Evolutionary conservation across 2,888 invertebrate genomes (phyloP), one percentile per base, ranked within the genome.

Genomic region (Syrista parreyssii): DNA sequence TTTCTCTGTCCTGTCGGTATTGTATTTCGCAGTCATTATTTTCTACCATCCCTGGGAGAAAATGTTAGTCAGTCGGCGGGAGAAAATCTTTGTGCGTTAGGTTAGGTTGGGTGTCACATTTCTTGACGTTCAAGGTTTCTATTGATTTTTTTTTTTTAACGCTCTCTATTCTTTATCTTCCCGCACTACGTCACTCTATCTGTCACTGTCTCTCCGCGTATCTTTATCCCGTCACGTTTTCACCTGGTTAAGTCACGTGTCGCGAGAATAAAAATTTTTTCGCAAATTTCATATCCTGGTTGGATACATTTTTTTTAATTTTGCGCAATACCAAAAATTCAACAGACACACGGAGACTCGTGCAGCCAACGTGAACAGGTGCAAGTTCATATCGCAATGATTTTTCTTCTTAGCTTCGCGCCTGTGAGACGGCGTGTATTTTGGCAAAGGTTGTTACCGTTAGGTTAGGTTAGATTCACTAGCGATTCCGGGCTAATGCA

Each of bases 91-190:
- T 23, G 55, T 23, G 23, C 9, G 55, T 55, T 9, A 23, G 55
- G 55, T 23, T 55, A 9, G 6, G 23, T 23, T 23, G 55, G 55
- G 55, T 15, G 55, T 55, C 55, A 23, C 55, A 23, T 15, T 40
- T 40, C 31, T 71, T 71, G 31, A 31, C 71, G 71, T 71, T 71
- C 71, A 71, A 71, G 31, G 31, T 71, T 71, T 71, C 71, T 71
- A 71, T 71, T 71, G 71, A 71, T 71, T 71, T 40, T 4, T 23
- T 33, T 34, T 34, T 55, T 71, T 71, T 32, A 71, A 71, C 3
- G 6, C 12, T 71, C 71, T 32, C 12, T 71, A 11, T 32, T 23
- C 31, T n/a, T 32, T 32, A 32, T 32, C 71, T 23, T 32, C 1
- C 55, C 9, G 55, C 55, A 55, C 55, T 55, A 1, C 23, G 55